These are phyloP conservation scores for Helarctos malayanus DNA, from an alignment of 2,797 vertebrate species.

Conservation along the genomic window DNA sequence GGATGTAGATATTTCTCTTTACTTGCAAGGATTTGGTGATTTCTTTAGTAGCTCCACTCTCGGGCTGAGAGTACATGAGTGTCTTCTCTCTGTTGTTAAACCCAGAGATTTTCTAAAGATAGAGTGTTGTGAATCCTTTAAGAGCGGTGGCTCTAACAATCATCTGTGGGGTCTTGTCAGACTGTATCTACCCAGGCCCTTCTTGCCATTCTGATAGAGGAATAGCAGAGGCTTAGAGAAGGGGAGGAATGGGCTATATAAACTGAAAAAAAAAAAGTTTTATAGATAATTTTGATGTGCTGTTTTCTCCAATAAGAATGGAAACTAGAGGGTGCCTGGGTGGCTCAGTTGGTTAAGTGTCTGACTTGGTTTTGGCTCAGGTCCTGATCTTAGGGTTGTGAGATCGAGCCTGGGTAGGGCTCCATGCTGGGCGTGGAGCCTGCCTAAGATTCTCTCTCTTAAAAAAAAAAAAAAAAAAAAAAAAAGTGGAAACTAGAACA, in stretches of 20 bases:
- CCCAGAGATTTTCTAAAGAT: background rate
- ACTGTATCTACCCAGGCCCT: background rate
- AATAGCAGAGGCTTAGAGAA: slow-evolving; percentile 16
- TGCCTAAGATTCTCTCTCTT: background rate
- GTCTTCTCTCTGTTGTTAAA: background rate
- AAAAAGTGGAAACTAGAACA: background rate
- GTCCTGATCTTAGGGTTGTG: background rate
- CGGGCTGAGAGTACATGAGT: background rate
- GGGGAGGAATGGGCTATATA: background rate
- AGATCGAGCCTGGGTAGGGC: background rate
- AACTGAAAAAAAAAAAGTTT: background rate
- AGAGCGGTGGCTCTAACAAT: background rate
- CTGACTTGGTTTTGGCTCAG: background rate
- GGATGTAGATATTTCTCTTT: background rate
- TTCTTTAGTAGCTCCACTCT: background rate
- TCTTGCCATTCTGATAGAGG: slow-evolving; percentile 3
- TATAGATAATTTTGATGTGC: background rate
- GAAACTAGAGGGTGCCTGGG: background rate
- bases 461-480: background rate
- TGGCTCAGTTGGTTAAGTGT: background rate
- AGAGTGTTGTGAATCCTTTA: background rate
- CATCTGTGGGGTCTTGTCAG: background rate
- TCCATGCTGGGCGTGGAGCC: background rate
- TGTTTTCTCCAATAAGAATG: background rate
- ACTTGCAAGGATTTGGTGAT: slow-evolving; percentile 10